Evolutionary conservation across 2,888 invertebrate genomes (phyloP).

Genomic region (Brenthis ino): DNA sequence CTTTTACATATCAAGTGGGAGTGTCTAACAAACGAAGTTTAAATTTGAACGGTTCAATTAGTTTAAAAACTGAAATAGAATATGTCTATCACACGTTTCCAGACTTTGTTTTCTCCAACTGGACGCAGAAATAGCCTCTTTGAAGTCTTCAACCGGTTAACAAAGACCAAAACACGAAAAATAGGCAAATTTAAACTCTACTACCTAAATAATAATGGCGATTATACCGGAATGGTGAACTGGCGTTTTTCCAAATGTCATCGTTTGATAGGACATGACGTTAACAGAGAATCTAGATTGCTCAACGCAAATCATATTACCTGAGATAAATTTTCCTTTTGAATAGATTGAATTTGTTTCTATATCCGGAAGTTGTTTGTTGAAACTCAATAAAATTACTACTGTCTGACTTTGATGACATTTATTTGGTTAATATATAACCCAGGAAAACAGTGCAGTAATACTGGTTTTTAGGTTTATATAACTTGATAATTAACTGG

Average conservation of each 20-base stretch:
- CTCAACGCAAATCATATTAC: constrained; percentile 47
- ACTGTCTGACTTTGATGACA: no score
- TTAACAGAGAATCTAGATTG: constrained; percentile 63
- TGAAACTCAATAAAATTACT: not conserved
- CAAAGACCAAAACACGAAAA: not conserved
- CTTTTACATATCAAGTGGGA: not conserved
- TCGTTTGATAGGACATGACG: constrained; percentile 61
- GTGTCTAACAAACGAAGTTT: not conserved
- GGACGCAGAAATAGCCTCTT: constrained; percentile 45
- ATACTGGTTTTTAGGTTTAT: no score
- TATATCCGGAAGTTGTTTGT: constrained; percentile 2
- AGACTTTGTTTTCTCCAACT: constrained; percentile 47
- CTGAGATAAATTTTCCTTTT: constrained; percentile 20
- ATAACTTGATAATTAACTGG: no score
- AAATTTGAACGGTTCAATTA: constrained; percentile 33
- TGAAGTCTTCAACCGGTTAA: constrained; percentile 5
- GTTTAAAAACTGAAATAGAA: constrained; percentile 44
- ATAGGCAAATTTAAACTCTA: constrained; percentile 6
- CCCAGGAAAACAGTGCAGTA: no score
- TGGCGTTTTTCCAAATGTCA: constrained; percentile 31
- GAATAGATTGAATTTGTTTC: constrained; percentile 16
- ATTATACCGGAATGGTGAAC: not conserved
- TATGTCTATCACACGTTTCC: constrained; percentile 46
- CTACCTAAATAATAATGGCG: constrained; percentile 9
- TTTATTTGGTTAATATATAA: no score